Base-by-base conservation (phyloP, 1,140 invertebrate genomes). In the Trissolcus basalis region DNA sequence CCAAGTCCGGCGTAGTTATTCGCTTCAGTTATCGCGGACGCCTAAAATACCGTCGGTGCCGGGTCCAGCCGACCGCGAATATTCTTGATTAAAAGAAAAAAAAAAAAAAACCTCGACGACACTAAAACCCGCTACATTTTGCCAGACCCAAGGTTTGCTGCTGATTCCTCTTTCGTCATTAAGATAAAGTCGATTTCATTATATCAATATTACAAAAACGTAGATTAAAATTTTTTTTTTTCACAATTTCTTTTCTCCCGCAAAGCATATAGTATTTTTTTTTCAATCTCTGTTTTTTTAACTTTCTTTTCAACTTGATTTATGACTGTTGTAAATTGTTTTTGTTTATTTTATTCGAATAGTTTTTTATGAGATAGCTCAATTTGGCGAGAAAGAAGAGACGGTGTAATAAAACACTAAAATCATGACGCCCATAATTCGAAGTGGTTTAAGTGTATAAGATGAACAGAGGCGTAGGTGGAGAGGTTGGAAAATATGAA, bases 11-110 rank as follows among this genome's bases (percentile, higher is more conserved):
- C 14, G 53, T 59, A 63, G 74, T 77, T 77, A 77, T 63, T 72
- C 69, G 75, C 69, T 73, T 73, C 75, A 73, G 75, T 78, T 78
- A 78, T 73, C 75, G 64, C 63, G 64, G 69, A 60, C 76, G 76
- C 76, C 70, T 74, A 67, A 78, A 78, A 74, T 78, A 73, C 75
- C 69, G 63, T 48, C 58, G 56, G 50, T 59, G 64, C 19, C 61
- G 56, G 65, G 69, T 51, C 65, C 70, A 78, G 70, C 61, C 76
- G 70, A 78, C 76, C 76, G 76, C 76, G 65, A 78, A 78, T 78
- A 78, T 78, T 72, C 76, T 73, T 73, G 75, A 78, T 73, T 78
- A 78, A 78, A 78, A 53, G 59, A 27, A 6, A 6, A 47, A 63
- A 73, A 73, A 70, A 70, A 77, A 60, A 11, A 35, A 48, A 68